Evolutionary conservation across 2,113 vertebrate species (phyloP).

Genomic region (Xenopus tropicalis): UCB_Xtro_10.0 CM004445.2:96785001-96785500

Average conservation of each 20-base stretch:
- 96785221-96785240: slow-evolving; percentile 28
- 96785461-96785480: no score
- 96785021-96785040: no score
- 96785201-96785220: slow-evolving; percentile 22
- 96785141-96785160: slow-evolving; percentile 19
- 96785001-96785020: no score
- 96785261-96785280: slow-evolving; percentile 18
- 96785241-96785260: slow-evolving; percentile 27
- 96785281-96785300: slow-evolving; percentile 31
- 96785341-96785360: neutral
- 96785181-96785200: slow-evolving; percentile 23
- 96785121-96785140: slow-evolving; percentile 20
- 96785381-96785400: no score
- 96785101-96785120: neutral
- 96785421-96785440: no score
- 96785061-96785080: no score
- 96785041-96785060: no score
- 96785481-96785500: no score
- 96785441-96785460: no score
- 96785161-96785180: slow-evolving; percentile 29
- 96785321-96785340: neutral
- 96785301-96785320: slow-evolving; percentile 2
- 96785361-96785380: neutral
- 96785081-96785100: neutral
- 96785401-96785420: no score